These are phyloP conservation scores for Callipepla californica DNA, from an alignment of 2,113 vertebrate genomes.

Conservation along the genomic window DNA sequence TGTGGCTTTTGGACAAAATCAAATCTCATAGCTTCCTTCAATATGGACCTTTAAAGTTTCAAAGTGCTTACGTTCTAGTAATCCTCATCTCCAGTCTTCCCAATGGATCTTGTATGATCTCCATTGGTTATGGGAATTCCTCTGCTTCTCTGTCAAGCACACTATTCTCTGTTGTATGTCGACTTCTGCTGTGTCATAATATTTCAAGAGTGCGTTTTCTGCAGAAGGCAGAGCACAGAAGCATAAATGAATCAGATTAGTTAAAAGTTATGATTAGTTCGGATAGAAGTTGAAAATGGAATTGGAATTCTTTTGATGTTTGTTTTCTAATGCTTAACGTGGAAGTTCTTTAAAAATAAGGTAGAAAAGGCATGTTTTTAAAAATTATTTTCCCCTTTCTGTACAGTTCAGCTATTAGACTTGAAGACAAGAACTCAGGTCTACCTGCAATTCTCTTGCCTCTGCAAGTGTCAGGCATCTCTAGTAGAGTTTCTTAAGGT, in stretches of 20 bases:
- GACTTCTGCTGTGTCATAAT: neutral
- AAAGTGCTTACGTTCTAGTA: neutral
- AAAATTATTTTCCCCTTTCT: neutral
- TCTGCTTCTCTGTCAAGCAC: neutral
- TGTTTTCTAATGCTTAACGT: neutral
- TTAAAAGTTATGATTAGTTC: neutral
- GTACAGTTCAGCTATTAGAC: neutral
- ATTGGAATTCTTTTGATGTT: neutral
- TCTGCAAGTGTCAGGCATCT: neutral
- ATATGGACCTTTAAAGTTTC: neutral
- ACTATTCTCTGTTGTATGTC: neutral
- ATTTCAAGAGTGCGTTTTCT: neutral
- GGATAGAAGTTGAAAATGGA: neutral
- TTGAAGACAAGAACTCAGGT: neutral
- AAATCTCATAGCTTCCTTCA: neutral
- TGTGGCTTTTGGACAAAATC: neutral
- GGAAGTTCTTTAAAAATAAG: neutral
- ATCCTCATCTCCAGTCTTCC: neutral
- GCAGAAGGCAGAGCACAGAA: neutral
- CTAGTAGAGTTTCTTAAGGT: neutral
- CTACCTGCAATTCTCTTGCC: neutral
- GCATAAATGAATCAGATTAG: neutral
- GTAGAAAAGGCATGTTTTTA: neutral
- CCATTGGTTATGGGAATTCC: neutral
- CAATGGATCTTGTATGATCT: neutral